Percentiles rank a stretch among this genome's conserved stretches.
phyloP scores from a whole-genome alignment of 37 sponge, comb jelly and placozoan species.

The Oscarella lobularis region DNA sequence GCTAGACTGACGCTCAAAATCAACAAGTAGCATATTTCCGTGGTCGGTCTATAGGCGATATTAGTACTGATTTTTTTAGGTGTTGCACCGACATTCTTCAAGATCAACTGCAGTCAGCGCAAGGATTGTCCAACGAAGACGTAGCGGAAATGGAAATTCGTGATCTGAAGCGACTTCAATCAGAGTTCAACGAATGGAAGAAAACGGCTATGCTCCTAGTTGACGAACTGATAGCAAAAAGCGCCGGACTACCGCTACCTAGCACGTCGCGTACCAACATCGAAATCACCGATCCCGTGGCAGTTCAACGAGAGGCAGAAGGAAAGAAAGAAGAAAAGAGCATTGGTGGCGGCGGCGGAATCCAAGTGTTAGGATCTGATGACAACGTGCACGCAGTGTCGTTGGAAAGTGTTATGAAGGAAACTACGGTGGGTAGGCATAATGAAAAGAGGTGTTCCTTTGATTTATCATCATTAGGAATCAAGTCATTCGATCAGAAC shows the following conservation, averaged over 20 bases:
- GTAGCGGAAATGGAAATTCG: neutral
- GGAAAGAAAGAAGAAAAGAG: neutral
- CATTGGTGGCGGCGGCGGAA: too few relatives aligned
- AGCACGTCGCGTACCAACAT: neutral
- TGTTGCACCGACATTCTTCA: neutral
- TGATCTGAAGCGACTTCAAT: neutral
- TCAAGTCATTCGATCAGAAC: too few relatives aligned
- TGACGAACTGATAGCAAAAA: neutral
- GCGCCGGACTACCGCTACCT: neutral
- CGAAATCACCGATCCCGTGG: too few relatives aligned
- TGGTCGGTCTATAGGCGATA: neutral
- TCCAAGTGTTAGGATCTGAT: too few relatives aligned
- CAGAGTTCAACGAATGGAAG: neutral
- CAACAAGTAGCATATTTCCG: neutral
- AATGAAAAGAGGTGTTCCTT: too few relatives aligned
- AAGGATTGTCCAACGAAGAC: neutral
- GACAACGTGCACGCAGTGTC: too few relatives aligned
- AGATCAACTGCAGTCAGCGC: neutral
- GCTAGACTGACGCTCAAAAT: neutral
- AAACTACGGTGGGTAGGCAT: too few relatives aligned
- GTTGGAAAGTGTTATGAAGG: too few relatives aligned
- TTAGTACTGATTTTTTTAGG: neutral
- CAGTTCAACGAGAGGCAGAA: neutral
- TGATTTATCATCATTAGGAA: too few relatives aligned
- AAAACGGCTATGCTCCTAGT: neutral